Percentiles rank a stretch among this genome's conserved stretches.
Evolutionary conservation across 1,140 invertebrate genomes (phyloP).

Genomic region (Latrodectus geometricus): DNA sequence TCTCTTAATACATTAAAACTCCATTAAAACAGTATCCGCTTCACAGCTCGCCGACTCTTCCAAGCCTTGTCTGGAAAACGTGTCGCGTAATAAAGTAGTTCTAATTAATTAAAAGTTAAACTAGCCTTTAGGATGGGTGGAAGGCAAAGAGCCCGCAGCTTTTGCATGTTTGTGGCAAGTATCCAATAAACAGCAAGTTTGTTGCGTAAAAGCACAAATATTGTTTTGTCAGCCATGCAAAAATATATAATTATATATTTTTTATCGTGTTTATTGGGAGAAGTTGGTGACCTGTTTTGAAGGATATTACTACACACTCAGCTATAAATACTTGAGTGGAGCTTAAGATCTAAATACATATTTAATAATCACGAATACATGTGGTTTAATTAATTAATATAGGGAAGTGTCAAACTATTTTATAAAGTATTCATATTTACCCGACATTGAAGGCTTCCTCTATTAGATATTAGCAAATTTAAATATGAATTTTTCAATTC

Average conservation of each 20-base stretch:
- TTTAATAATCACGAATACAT: background rate
- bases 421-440: background rate
- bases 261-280: conserved; percentile 36
- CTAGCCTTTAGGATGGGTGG: conserved; percentile 28
- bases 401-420: background rate
- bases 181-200: conserved; percentile 55
- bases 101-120: conserved; percentile 62
- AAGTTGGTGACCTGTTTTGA: background rate
- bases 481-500: no score
- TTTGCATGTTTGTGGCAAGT: conserved; percentile 57
- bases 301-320: background rate
- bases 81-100: conserved; percentile 60
- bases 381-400: background rate
- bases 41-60: conserved; percentile 30
- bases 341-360: background rate
- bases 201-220: conserved; percentile 34
- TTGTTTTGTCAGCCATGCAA: conserved; percentile 56
- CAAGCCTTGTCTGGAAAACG: conserved; percentile 47
- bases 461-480: no score
- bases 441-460: no score
- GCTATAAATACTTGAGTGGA: background rate
- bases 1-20: conserved; percentile 59
- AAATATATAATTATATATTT: conserved; percentile 44
- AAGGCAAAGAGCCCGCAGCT: background rate
- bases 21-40: conserved; percentile 57